A percentile compares a stretch with the other conserved stretches of the same genome.
Conservation (phyloP, 2,113 vertebrate species). For the Centrocercus urophasianus region DNA sequence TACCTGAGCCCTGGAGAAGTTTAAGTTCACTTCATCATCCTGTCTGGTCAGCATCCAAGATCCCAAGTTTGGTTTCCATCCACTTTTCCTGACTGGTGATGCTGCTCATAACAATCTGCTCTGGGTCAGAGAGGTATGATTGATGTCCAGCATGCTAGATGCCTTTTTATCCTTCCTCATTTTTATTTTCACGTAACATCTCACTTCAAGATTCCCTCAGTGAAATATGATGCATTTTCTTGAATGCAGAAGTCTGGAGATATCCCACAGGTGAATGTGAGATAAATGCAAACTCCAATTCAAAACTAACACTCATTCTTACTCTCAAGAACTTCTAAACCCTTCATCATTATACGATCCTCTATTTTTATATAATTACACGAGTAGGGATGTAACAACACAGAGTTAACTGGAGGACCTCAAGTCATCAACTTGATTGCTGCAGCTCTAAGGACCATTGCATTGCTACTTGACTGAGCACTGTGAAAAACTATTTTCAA, state of each 20-base stretch:
- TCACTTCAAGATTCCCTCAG: background rate
- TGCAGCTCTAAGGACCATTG: constrained; percentile 18
- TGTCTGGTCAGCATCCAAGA: background rate
- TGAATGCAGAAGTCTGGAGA: background rate
- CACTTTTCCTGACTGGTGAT: background rate
- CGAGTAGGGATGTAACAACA: background rate
- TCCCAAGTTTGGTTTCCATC: rapidly evolving
- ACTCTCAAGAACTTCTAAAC: background rate
- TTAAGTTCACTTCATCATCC: background rate
- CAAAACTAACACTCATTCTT: background rate
- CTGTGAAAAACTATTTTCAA: background rate
- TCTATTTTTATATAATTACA: background rate
- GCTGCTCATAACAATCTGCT: background rate
- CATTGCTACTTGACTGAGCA: background rate
- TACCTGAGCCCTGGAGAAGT: background rate
- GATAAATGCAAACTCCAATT: background rate
- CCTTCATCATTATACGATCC: background rate
- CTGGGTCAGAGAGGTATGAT: background rate
- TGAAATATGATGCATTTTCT: rapidly evolving
- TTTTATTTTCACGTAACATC: background rate
- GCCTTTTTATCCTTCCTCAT: rapidly evolving
- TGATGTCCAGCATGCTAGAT: background rate
- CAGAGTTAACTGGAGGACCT: background rate
- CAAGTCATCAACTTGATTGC: background rate
- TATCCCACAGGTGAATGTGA: background rate